phyloP scores from a whole-genome alignment of 2,113 vertebrate genomes.

The Albula glossodonta region DNA sequence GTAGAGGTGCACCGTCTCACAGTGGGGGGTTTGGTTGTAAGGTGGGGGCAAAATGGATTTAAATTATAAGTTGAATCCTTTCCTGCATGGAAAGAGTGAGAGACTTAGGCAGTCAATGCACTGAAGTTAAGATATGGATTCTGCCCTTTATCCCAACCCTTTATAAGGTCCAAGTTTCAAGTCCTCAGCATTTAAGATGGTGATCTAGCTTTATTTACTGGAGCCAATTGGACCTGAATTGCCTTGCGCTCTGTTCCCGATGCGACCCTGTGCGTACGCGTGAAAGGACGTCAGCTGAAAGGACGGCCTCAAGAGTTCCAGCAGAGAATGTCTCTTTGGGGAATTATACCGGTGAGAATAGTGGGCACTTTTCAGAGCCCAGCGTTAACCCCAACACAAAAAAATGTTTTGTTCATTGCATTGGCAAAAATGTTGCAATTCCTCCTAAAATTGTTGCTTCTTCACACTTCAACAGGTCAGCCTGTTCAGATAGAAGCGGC shows the following conservation, averaged over 20 bases:
- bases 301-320: not conserved
- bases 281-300: constrained; percentile 11
- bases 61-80: too few species aligned
- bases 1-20: too few species aligned
- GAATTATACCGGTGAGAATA: not conserved
- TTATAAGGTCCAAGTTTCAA: constrained; percentile 36
- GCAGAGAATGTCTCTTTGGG: not conserved
- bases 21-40: too few species aligned
- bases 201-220: constrained; percentile 68
- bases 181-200: constrained; percentile 62
- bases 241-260: constrained; percentile 45
- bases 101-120: too few species aligned
- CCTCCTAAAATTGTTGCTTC: too few species aligned
- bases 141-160: constrained; percentile 4
- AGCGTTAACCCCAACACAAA: not conserved
- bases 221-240: constrained; percentile 58
- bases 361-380: not conserved
- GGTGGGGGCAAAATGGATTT: not conserved
- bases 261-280: constrained; percentile 41
- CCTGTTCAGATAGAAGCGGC: too few species aligned
- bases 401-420: not conserved
- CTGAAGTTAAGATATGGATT: too few species aligned
- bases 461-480: too few species aligned
- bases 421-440: too few species aligned
- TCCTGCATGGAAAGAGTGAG: too few species aligned